A percentile compares a stretch with the other conserved stretches of the same genome.
Conservation (phyloP, 2,113 vertebrate genomes). For the Chaetura pelagica region DNA sequence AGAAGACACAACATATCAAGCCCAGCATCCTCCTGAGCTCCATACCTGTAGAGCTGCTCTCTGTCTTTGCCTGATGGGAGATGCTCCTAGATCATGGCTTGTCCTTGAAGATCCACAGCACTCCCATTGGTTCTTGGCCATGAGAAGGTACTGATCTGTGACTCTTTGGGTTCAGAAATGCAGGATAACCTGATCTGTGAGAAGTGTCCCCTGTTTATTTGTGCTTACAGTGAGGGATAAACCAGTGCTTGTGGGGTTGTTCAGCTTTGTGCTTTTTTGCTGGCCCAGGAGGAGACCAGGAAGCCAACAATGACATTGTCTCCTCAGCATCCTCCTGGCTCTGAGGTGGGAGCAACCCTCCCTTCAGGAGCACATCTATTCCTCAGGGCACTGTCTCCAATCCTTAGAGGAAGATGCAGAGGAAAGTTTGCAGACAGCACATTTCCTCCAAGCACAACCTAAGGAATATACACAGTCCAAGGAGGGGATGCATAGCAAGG, state of each 20-base stretch:
- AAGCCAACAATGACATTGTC: conserved; percentile 25
- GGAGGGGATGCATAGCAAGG: background rate
- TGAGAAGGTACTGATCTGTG: background rate
- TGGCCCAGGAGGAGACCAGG: background rate
- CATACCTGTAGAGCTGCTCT: rapidly evolving
- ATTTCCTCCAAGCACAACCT: background rate
- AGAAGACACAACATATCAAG: background rate
- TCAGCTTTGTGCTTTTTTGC: background rate
- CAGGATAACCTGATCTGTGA: background rate
- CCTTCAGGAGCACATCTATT: background rate
- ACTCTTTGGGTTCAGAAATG: background rate
- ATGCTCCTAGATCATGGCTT: background rate
- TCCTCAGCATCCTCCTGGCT: background rate
- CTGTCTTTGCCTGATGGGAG: background rate
- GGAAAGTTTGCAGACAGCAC: background rate
- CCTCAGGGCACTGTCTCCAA: background rate
- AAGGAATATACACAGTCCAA: background rate
- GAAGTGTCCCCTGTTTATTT: background rate
- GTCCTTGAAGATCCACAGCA: background rate
- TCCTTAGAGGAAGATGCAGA: background rate
- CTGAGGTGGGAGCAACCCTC: background rate
- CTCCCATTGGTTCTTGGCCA: background rate
- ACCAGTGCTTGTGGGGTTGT: background rate
- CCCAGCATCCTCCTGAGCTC: background rate
- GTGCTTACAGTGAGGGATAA: background rate